Evolutionary conservation across 2,797 vertebrate species (phyloP), one percentile per base, ranked within the genome.

Genomic region (Arnoldichthys spilopterus): DNA sequence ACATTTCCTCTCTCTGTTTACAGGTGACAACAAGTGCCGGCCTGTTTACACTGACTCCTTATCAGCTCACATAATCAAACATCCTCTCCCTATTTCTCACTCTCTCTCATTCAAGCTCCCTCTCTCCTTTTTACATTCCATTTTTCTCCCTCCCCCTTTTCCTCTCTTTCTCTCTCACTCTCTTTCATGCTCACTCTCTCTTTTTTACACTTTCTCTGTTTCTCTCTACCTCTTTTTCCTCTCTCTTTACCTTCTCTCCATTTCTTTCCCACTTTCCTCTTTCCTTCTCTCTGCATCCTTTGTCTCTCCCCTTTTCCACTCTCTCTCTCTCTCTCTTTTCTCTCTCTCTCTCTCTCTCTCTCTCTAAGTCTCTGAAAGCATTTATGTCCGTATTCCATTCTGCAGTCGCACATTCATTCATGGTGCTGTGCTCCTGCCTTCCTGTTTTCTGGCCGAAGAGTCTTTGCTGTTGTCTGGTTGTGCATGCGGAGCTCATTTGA

Each of bases 401-500:
- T n/a, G n/a, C n/a, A n/a, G n/a, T n/a, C n/a, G n/a, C n/a, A n/a
- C n/a, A n/a, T n/a, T n/a, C n/a, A n/a, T n/a, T n/a, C n/a, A n/a
- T n/a, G n/a, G n/a, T n/a, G n/a, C n/a, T n/a, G n/a, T n/a, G n/a
- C 37, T 40, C 37, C 37, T 3, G 1, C 47, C 3, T 1, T 49
- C 5, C 0, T 1, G 16, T 18, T 6, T 13, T 49, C 16, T 61
- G n/a, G n/a, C n/a, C n/a, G n/a, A n/a, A n/a, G n/a, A n/a, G n/a
- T n/a, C n/a, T n/a, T n/a, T n/a, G n/a, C n/a, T n/a, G n/a, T n/a
- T n/a, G 54, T 22, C 22, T 1, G 54, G 1, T 11, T 54, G 6
- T 56, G 54, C 22, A 12, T 7, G 2, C 28, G 15, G 3, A 0
- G 3, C 13, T 61, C 24, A 85, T 85, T 85, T 85, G 81, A 82